A percentile compares a stretch with the other conserved stretches of the same genome.
phyloP scores from a whole-genome alignment of 2,797 vertebrate genomes.

The Coracias cyanogaster region DNA sequence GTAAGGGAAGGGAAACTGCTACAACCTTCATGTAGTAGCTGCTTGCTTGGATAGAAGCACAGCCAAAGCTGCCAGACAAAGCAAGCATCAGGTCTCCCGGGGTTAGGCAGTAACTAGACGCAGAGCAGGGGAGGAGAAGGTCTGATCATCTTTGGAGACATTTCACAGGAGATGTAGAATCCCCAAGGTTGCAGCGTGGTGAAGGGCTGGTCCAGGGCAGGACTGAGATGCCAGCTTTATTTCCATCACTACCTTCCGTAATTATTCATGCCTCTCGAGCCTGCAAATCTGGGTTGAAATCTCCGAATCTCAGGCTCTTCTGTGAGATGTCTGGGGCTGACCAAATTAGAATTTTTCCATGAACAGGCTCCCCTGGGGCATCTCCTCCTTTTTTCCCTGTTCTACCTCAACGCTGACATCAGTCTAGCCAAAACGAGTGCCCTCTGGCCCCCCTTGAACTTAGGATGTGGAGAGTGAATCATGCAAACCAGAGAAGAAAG shows the following conservation, averaged over 20 bases:
- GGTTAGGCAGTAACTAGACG: not conserved
- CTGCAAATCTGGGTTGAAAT: slow-evolving; percentile 16
- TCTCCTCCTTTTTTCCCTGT: not conserved
- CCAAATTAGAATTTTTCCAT: slow-evolving; percentile 51
- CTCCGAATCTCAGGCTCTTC: not conserved
- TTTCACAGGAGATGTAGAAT: not conserved
- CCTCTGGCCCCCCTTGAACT: not conserved
- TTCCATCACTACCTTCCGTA: slow-evolving; percentile 23
- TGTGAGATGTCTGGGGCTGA: not conserved
- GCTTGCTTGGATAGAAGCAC: not conserved
- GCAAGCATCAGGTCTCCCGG: not conserved
- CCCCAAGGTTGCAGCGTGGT: accelerated
- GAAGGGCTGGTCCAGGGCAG: not conserved
- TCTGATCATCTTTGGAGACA: not conserved
- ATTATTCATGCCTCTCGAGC: not conserved
- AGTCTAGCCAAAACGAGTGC: not conserved
- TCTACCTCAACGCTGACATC: slow-evolving; percentile 32
- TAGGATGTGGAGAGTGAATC: slow-evolving; percentile 38
- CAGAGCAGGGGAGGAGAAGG: not conserved
- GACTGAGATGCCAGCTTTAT: slow-evolving; percentile 2
- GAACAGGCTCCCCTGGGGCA: slow-evolving; percentile 5
- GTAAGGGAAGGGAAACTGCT: not conserved
- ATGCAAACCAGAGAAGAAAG: not conserved
- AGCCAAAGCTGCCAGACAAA: not conserved
- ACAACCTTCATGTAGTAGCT: not conserved